These are phyloP conservation scores for Aythya baeri DNA, from an alignment of 2,113 vertebrate genomes.

Conservation along the genomic window DNA sequence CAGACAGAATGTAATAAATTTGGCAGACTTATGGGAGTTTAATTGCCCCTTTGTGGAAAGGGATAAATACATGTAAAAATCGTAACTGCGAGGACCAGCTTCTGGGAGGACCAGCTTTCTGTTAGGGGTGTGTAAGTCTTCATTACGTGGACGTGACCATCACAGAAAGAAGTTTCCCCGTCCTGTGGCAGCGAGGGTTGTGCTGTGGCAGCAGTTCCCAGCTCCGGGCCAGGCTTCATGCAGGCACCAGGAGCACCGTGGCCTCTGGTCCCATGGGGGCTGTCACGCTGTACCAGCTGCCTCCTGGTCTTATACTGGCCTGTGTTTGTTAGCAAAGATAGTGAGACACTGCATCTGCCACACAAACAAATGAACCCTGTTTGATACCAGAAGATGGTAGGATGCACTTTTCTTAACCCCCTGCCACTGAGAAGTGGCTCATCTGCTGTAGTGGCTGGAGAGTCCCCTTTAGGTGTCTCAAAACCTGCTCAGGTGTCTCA, in stretches of 20 bases:
- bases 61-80: conserved; percentile 33
- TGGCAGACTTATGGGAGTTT: conserved; percentile 52
- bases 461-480: neutral
- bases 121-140: neutral
- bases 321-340: neutral
- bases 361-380: neutral
- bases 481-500: neutral
- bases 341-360: neutral
- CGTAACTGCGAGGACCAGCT: neutral
- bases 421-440: neutral
- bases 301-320: neutral
- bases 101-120: conserved; percentile 10
- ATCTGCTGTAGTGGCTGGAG: neutral
- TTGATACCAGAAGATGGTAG: neutral
- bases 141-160: neutral
- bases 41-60: conserved; percentile 50
- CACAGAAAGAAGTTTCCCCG: neutral
- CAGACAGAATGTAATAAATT: conserved; percentile 65
- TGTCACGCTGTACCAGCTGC: neutral
- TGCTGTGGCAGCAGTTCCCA: neutral
- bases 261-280: neutral
- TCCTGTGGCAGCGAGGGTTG: fast-evolving
- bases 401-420: neutral
- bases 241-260: neutral
- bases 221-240: neutral